Conservation (phyloP, 2,797 vertebrate genomes). For the Eutrigla gurnardus region DNA sequence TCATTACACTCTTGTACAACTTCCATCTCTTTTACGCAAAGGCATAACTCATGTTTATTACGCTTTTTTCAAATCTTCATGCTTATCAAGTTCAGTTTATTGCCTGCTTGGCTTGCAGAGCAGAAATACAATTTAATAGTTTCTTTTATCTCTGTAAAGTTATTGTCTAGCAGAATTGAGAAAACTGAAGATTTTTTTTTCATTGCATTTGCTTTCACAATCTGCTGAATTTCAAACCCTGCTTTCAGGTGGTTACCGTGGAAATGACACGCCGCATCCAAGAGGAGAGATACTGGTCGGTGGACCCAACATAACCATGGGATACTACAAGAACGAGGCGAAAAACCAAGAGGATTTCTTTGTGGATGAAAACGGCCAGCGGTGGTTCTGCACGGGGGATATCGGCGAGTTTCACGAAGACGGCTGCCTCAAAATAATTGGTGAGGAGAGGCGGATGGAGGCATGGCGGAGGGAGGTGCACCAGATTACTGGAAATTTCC, state of each 20-base stretch:
- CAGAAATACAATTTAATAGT: constrained; percentile 33
- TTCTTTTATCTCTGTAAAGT: constrained; percentile 12
- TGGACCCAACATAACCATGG: constrained; percentile 93
- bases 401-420: constrained; percentile 94
- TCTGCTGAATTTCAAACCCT: not conserved
- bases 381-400: constrained; percentile 97
- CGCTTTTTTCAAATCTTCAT: constrained; percentile 36
- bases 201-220: not conserved
- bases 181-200: not conserved
- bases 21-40: constrained; percentile 11
- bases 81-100: constrained; percentile 38
- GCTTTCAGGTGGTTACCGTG: constrained; percentile 89
- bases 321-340: constrained; percentile 92
- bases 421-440: constrained; percentile 95
- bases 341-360: constrained; percentile 90
- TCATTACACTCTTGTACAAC: constrained; percentile 11
- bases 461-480: not conserved
- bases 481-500: constrained; percentile 27
- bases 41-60: constrained; percentile 52
- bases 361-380: constrained; percentile 89
- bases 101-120: constrained; percentile 3
- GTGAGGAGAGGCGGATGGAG: constrained; percentile 80
- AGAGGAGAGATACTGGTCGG: constrained; percentile 96
- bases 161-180: not conserved
- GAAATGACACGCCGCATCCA: constrained; percentile 91